Percentiles rank a stretch among this genome's conserved stretches.
Evolutionary conservation across 2,797 vertebrate genomes (phyloP).

Genomic region (Micromesistius poutassou): DNA sequence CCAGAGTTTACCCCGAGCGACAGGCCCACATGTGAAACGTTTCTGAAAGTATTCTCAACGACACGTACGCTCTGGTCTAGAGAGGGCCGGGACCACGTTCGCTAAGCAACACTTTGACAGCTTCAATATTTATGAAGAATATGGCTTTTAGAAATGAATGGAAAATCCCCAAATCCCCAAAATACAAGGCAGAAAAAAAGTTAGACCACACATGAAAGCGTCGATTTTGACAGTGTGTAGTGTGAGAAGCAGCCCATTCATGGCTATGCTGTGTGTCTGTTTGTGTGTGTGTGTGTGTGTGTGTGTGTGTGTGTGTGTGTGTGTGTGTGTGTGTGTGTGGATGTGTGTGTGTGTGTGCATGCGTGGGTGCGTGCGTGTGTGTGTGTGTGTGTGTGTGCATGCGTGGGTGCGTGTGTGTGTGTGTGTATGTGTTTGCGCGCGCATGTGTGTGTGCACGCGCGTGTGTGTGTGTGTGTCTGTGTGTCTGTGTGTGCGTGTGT

Average conservation of each 20-base stretch:
- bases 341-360: neutral
- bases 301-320: neutral
- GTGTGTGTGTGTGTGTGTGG: neutral
- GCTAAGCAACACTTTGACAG: neutral
- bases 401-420: too few relatives aligned
- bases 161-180: neutral
- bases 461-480: neutral
- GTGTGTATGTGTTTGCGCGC: too few relatives aligned
- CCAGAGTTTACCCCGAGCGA: constrained; percentile 32
- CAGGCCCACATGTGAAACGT: constrained; percentile 53
- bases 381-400: neutral
- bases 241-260: constrained; percentile 64
- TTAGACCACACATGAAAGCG: neutral
- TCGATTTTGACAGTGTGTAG: constrained; percentile 42
- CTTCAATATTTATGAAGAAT: neutral
- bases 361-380: too few relatives aligned
- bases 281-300: neutral
- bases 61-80: constrained; percentile 35
- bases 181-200: neutral
- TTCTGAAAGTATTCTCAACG: constrained; percentile 35
- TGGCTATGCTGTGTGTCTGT: neutral
- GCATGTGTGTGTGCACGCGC: neutral
- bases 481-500: constrained; percentile 35
- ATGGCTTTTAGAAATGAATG: neutral
- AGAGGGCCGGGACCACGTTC: neutral